phyloP scores from a whole-genome alignment of 2,888 invertebrate species.

The Sesia bembeciformis region DNA sequence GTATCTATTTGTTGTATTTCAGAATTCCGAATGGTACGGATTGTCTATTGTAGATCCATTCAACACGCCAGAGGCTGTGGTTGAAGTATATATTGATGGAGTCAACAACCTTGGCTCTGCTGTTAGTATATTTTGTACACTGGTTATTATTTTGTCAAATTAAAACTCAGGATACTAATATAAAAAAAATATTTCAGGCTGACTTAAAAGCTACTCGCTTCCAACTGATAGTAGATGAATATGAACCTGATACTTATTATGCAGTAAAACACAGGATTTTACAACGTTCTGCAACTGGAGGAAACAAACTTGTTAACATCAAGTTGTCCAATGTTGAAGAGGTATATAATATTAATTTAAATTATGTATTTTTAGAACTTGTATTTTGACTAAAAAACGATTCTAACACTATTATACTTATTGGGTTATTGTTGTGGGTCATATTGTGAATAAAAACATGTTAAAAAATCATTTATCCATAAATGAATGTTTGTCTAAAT shows the following conservation, averaged over 20 bases:
- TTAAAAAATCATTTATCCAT: too few species aligned
- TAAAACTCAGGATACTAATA: too few species aligned
- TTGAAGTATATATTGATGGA: constrained; percentile 82
- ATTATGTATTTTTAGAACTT: too few species aligned
- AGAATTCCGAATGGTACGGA: constrained; percentile 81
- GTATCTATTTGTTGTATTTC: constrained; percentile 10
- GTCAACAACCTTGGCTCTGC: constrained; percentile 65
- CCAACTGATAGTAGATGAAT: constrained; percentile 75
- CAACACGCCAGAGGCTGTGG: constrained; percentile 80
- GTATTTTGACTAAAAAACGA: not conserved
- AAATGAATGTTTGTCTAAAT: too few species aligned
- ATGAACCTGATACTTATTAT: constrained; percentile 76
- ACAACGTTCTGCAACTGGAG: constrained; percentile 75
- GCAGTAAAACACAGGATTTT: constrained; percentile 73
- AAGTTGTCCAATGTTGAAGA: constrained; percentile 77
- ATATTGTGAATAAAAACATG: too few species aligned
- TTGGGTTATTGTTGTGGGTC: too few species aligned
- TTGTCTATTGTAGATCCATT: constrained; percentile 81
- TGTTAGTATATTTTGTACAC: constrained; percentile 27
- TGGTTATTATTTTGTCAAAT: not conserved
- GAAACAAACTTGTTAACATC: constrained; percentile 77
- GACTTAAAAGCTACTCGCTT: constrained; percentile 25
- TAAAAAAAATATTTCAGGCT: not conserved
- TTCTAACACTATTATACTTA: too few species aligned
- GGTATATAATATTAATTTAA: constrained; percentile 22